Evolutionary conservation across 2,888 invertebrate species (phyloP), one percentile per base, ranked within the genome.

Genomic region (Sphaerophoria taeniata): DNA sequence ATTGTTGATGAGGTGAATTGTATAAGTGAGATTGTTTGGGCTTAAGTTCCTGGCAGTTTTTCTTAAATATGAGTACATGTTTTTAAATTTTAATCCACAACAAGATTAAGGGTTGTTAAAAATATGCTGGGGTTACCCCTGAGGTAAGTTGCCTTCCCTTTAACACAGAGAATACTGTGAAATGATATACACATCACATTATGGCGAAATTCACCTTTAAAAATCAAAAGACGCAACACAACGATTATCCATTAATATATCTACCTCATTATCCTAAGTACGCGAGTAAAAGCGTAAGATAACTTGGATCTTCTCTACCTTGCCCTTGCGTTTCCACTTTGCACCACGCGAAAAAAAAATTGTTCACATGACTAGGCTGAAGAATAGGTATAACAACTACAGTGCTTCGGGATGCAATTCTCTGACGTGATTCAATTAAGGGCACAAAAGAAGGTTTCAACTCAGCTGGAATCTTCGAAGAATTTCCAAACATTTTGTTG

Each of bases 371-470:
- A 56, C 56, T 70, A 34, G 56, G 14, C 33, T 16, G 14, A 36
- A 63, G 65, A 65, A 70, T 16, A 69, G 24, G 74, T 58, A 83
- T 73, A 74, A 74, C 70, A 74, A 74, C 24, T 24, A 24, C 2
- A 74, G 70, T 70, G 65, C 70, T 74, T 79, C 60, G 14, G 79
- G 51, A 63, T 53, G 53, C 70, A 51, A 71, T 79, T 71, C 70
- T 51, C 67, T 45, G 83, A 74, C 74, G 74, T 79, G 79, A 83
- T 83, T 83, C 74, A 78, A 75, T 83, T 83, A 83, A 43, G 70
- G 61, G 33, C 45, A 70, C 61, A 78, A 83, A 69, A 70, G 51
- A 70, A 58, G 70, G 73, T 65, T 74, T 69, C 36, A 61, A 31
- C 39, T 53, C 63, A 53, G 51, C 11, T 61, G 60, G 53, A 61